Base-by-base conservation (phyloP, 2,888 invertebrate species). In the Hirtodrosophila alboralis region DNA sequence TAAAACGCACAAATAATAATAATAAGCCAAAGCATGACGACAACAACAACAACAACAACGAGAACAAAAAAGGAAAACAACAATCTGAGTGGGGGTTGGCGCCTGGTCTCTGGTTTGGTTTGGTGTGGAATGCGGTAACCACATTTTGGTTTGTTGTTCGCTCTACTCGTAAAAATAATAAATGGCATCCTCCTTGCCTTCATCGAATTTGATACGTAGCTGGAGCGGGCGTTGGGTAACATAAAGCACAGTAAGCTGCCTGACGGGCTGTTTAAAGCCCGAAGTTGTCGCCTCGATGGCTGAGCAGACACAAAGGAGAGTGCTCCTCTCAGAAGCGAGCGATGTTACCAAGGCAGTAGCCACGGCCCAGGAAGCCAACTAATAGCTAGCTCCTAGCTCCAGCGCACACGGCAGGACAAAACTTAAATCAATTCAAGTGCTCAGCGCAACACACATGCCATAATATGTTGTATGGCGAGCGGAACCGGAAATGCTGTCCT, bases 1-100 rank as follows among this genome's bases (percentile, higher is more conserved):
- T 81, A 77, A 84, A 77, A 81, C 83, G 77, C 79, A 79, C 68
- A 79, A 83, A 79, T 80, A 79, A 78, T 81, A 79, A 80, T 83
- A 84, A 78, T 76, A 83, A 83, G 80, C 80, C 71, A 68, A 62
- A 64, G 61, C 56, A 36, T 16, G 51, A 51, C 54, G 47, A 41
- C 40, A 27, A 38, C 59, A 38, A 51, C 38, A 58, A 79, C 62
- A 74, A 74, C n/a, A n/a, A n/a, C n/a, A n/a, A n/a, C n/a, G n/a
- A n/a, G n/a, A n/a, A n/a, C n/a, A n/a, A n/a, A n/a, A n/a, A n/a
- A n/a, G n/a, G n/a, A n/a, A n/a, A n/a, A n/a, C n/a, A n/a, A n/a
- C n/a, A n/a, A n/a, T n/a, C n/a, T 56, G 64, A 61, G 65, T 56
- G 44, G 61, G 67, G 54, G 73, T 48, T 59, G 70, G 38, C 4